A percentile compares a stretch with the other conserved stretches of the same genome.
These are phyloP conservation scores for Hydrotaea diabolus DNA, from an alignment of 2,888 invertebrate genomes.

Conservation along the genomic window DNA sequence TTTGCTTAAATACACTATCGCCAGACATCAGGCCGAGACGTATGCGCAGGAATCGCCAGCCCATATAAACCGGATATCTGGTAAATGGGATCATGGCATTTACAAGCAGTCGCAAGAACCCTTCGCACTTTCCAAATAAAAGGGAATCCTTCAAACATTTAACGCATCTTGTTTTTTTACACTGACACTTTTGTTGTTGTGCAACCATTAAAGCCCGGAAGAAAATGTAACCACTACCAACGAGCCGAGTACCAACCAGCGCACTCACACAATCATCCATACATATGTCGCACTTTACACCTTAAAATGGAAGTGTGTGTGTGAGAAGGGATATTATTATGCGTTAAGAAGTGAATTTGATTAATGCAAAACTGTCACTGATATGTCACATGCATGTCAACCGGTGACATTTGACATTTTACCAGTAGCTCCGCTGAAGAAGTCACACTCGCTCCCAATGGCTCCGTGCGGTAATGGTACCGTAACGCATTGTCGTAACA, in stretches of 20 bases:
- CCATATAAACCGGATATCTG: conserved; percentile 61
- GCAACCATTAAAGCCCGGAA: conserved; percentile 59
- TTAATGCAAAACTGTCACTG: conserved; percentile 82
- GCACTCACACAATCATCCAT: background rate
- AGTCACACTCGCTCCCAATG: conserved; percentile 27
- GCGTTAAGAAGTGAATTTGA: conserved; percentile 80
- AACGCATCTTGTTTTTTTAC: conserved; percentile 50
- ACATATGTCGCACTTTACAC: conserved; percentile 10
- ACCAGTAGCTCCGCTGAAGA: conserved; percentile 58
- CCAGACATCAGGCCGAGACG: background rate
- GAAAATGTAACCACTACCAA: conserved; percentile 51
- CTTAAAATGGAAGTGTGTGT: conserved; percentile 21
- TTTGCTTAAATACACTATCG: conserved; percentile 58
- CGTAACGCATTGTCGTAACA: conserved; percentile 41
- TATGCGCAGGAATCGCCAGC: conserved; percentile 36
- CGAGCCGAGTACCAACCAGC: background rate
- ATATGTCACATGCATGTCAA: conserved; percentile 82
- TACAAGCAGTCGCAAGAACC: conserved; percentile 16
- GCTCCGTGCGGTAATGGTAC: conserved; percentile 19
- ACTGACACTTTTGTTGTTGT: background rate
- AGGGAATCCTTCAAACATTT: conserved; percentile 55
- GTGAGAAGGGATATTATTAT: conserved; percentile 32
- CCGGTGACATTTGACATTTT: conserved; percentile 81
- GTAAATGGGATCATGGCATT: conserved; percentile 52
- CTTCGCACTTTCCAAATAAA: conserved; percentile 36